Base-by-base conservation (phyloP, 2,113 vertebrate genomes). In the Phylloscopus trochilus region DNA sequence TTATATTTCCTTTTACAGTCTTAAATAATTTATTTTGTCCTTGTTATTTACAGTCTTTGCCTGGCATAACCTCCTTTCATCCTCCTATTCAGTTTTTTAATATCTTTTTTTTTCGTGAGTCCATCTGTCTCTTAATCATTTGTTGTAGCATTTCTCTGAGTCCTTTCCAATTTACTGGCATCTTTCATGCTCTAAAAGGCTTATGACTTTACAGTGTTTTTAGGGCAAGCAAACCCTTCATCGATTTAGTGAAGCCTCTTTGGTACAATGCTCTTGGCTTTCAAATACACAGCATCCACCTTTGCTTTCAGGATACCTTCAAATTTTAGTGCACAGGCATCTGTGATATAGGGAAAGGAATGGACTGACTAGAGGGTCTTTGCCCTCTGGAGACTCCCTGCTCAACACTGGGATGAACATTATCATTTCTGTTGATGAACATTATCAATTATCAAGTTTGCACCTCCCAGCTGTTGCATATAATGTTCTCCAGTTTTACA, bases 91-190 rank as follows among this genome's bases (percentile, higher is more conserved):
- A 30, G 24, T 56, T 83, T 16, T 90, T 72, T 68, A 83, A 68
- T 89, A 17, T 39, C 37, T 73, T 62, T 43, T 58, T 58, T 72
- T 95, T 74, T 74, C 41, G 20, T 87, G 39, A 82, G 28, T 66
- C 90, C 89, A 90, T 94, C 90, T 95, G 93, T 74, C 92, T 87
- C 66, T 83, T 73, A 94, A 95, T 93, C 31, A 86, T 87, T 86
- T 83, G 18, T 66, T 80, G 43, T 49, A 93, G 30, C 24, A 35
- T 82, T 90, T 91, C 15, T 79, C 59, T 62, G 83, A 92, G 31
- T 66, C 49, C n/a, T 78, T 95, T 93, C n/a, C 58, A 93, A 66
- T 93, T 84, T 91, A 79, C 20, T 73, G 59, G 18, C 64, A 72
- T 89, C 56, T 83, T 93, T 89, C 52, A 68, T 56, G 24, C 55